A percentile compares a stretch with the other conserved stretches of the same genome.
Conservation (phyloP, 1,140 invertebrate genomes). For the Drepana arcuata region DNA sequence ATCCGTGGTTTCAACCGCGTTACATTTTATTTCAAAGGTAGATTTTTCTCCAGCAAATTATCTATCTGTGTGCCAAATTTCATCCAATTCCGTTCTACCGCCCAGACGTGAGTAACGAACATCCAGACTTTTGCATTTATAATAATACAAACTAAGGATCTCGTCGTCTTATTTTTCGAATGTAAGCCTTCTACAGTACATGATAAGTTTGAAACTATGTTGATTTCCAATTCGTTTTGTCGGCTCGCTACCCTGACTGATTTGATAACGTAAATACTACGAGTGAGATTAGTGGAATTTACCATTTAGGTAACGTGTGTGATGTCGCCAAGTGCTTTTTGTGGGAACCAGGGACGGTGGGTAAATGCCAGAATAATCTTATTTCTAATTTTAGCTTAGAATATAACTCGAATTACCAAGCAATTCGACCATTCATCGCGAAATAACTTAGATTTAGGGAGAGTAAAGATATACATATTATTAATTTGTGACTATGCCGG, state of each 20-base stretch:
- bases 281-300: slow-evolving; percentile 65
- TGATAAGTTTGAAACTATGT: no score
- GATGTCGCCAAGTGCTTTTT: slow-evolving; percentile 51
- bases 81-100: no score
- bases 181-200: no score
- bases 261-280: slow-evolving; percentile 40
- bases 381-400: slow-evolving; percentile 65
- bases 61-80: no score
- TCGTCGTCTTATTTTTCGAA: no score
- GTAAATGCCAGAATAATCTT: slow-evolving; percentile 57
- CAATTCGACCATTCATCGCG: slow-evolving; percentile 71
- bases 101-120: no score
- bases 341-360: slow-evolving; percentile 35
- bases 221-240: no score
- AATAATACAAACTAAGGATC: no score
- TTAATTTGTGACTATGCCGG: slow-evolving; percentile 42
- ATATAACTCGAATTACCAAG: slow-evolving; percentile 64
- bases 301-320: slow-evolving; percentile 50
- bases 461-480: slow-evolving; percentile 56
- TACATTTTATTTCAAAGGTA: no score
- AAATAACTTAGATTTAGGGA: slow-evolving; percentile 64
- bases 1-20: no score
- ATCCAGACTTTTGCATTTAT: no score
- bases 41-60: no score
- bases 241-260: slow-evolving; percentile 35